Percentiles rank a stretch among this genome's conserved stretches.
Conservation (phyloP, 2,888 invertebrate genomes). For the Drosophila vallismaia region DNA sequence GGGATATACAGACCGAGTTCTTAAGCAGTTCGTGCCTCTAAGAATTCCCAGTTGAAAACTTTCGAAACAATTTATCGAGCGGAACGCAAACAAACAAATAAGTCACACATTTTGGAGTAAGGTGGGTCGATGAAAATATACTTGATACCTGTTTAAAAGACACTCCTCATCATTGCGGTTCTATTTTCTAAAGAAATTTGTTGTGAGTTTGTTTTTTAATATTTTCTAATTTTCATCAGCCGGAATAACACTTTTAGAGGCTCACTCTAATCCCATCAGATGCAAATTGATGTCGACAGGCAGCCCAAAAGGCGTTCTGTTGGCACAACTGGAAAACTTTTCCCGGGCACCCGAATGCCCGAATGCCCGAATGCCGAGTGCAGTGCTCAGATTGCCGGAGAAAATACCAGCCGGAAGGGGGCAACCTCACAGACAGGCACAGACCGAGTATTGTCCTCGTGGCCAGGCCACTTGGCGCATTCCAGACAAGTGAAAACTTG, state of each 20-base stretch:
- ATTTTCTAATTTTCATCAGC: background rate
- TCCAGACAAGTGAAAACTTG: conserved; percentile 49
- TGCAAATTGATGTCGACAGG: conserved; percentile 52
- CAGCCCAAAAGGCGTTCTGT: conserved; percentile 48
- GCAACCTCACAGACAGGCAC: conserved; percentile 25
- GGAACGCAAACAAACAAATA: conserved; percentile 40
- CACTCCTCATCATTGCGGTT: too few species aligned
- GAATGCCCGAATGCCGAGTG: conserved; percentile 18
- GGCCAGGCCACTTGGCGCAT: conserved; percentile 43
- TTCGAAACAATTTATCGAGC: conserved; percentile 58
- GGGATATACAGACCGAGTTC: conserved; percentile 38
- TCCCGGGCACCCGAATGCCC: conserved; percentile 29
- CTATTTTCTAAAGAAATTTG: too few species aligned
- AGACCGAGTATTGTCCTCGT: conserved; percentile 39
- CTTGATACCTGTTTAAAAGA: background rate
- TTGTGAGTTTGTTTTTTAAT: background rate
- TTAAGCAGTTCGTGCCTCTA: conserved; percentile 21
- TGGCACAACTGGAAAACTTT: conserved; percentile 46
- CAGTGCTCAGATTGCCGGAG: too few species aligned
- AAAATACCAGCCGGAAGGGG: background rate
- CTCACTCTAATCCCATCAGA: conserved; percentile 27
- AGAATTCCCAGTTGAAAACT: conserved; percentile 34
- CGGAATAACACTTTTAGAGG: background rate
- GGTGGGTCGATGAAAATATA: conserved; percentile 6
- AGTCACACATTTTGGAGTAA: conserved; percentile 19